A percentile compares a stretch with the other conserved stretches of the same genome.
phyloP scores from a whole-genome alignment of 1,140 invertebrate genomes.

The Hypothenemus hampei region DNA sequence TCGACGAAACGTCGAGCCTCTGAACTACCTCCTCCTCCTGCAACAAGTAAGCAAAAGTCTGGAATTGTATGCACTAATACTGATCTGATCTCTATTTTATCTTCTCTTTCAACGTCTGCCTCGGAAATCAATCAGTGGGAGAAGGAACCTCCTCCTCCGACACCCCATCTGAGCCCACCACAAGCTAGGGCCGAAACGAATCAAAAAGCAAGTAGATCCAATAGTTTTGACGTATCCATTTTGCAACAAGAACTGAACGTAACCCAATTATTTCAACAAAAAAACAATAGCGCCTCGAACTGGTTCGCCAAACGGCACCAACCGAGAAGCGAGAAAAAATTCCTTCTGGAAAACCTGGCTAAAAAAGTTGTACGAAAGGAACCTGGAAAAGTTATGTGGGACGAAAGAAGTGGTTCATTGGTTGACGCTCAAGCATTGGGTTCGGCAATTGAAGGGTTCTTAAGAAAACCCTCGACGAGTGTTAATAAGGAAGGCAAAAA shows the following conservation, averaged over 20 bases:
- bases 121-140: slow-evolving; percentile 67
- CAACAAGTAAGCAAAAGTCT: slow-evolving; percentile 38
- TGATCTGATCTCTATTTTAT: slow-evolving; percentile 72
- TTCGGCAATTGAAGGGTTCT: slow-evolving; percentile 74
- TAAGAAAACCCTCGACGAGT: slow-evolving; percentile 48
- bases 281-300: slow-evolving; percentile 48
- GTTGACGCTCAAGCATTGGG: slow-evolving; percentile 73
- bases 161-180: slow-evolving; percentile 28
- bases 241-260: slow-evolving; percentile 53
- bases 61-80: slow-evolving; percentile 74
- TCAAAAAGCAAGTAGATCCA: slow-evolving; percentile 52
- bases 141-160: slow-evolving; percentile 40
- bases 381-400: slow-evolving; percentile 59
- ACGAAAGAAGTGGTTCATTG: slow-evolving; percentile 64
- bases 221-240: slow-evolving; percentile 75
- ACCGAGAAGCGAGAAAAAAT: slow-evolving; percentile 52
- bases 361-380: slow-evolving; percentile 43
- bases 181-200: slow-evolving; percentile 24
- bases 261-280: slow-evolving; percentile 25
- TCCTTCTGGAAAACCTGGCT: slow-evolving; percentile 45
- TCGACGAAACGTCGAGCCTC: slow-evolving; percentile 57
- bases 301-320: slow-evolving; percentile 73
- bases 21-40: slow-evolving; percentile 54
- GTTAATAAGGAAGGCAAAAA: slow-evolving; percentile 37
- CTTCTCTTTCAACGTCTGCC: slow-evolving; percentile 71